A percentile compares a stretch with the other conserved stretches of the same genome.
These are phyloP conservation scores for Meandrina meandrites DNA, from an alignment of 92 coral and sea anemone genomes.

Conservation along the genomic window DNA sequence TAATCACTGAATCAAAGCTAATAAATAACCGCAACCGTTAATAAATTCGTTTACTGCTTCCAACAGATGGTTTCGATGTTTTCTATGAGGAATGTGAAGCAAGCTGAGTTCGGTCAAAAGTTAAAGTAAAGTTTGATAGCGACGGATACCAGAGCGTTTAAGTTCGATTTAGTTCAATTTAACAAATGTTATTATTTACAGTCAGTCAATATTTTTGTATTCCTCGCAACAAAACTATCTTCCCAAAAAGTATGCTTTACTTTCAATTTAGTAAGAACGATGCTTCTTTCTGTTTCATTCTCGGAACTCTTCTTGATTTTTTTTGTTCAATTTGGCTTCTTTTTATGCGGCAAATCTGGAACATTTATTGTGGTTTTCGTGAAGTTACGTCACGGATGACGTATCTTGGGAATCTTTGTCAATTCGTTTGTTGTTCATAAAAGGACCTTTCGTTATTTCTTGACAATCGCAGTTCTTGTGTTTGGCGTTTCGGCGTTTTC, in stretches of 20 bases:
- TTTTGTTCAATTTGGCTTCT: background rate
- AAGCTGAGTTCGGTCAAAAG: too few relatives aligned
- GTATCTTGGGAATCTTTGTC: background rate
- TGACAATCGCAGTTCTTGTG: too few relatives aligned
- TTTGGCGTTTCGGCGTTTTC: too few relatives aligned
- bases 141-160: too few relatives aligned
- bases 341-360: background rate
- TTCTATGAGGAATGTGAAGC: background rate
- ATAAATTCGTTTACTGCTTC: background rate
- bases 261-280: background rate
- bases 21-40: background rate
- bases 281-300: background rate
- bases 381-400: background rate
- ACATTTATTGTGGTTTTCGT: background rate
- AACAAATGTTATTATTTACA: too few relatives aligned
- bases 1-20: background rate
- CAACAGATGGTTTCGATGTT: background rate
- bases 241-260: background rate
- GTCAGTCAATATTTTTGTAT: background rate
- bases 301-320: background rate
- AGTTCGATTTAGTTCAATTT: too few relatives aligned
- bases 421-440: background rate
- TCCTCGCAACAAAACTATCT: background rate
- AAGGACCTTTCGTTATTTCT: too few relatives aligned
- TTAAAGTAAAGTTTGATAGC: too few relatives aligned